phyloP scores from a whole-genome alignment of 2,888 invertebrate genomes.

The Gymnoscelis rufifasciata region DNA sequence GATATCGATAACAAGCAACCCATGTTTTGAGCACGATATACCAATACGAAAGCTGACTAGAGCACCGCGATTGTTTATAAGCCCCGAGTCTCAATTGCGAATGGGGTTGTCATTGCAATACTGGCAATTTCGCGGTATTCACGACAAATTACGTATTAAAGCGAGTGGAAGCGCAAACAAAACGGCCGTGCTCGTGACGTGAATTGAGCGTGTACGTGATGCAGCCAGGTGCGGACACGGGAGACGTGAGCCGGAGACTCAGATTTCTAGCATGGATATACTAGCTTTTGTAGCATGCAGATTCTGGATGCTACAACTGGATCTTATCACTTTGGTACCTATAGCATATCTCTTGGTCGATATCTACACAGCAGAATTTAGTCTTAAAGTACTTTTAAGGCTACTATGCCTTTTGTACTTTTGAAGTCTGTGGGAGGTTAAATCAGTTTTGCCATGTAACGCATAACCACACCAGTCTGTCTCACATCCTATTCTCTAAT shows the following conservation, averaged over 20 bases:
- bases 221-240: constrained; percentile 37
- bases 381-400: too few species aligned
- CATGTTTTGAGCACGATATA: constrained; percentile 2
- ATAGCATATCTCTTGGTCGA: too few species aligned
- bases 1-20: not conserved
- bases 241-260: constrained; percentile 19
- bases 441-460: too few species aligned
- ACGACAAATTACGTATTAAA: constrained; percentile 77
- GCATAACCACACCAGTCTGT: too few species aligned
- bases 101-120: constrained; percentile 66
- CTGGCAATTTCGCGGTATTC: constrained; percentile 75
- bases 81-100: constrained; percentile 58
- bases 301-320: too few species aligned
- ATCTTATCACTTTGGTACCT: too few species aligned
- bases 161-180: constrained; percentile 76
- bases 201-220: constrained; percentile 59
- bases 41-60: constrained; percentile 10
- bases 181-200: constrained; percentile 74
- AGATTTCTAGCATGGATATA: constrained; percentile 9
- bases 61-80: constrained; percentile 42
- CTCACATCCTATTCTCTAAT: too few species aligned
- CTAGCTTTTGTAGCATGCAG: not conserved
- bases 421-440: too few species aligned
- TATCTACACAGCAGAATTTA: too few species aligned
- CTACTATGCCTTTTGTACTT: too few species aligned